Evolutionary conservation across 2,888 invertebrate genomes (phyloP).

Genomic region (Galeruca laticollis): DNA sequence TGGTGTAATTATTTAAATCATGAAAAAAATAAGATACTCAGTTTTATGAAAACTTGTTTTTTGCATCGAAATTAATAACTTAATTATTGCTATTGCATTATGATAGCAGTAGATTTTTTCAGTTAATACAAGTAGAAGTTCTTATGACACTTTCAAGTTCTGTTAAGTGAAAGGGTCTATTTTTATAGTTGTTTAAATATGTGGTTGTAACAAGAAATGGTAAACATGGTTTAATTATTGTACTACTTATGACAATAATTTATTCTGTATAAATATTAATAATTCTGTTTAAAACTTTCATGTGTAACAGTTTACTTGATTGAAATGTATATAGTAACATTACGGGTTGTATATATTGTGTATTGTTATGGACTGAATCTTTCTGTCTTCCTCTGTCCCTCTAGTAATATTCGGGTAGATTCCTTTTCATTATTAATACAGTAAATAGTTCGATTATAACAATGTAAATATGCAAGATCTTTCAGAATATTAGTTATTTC

Average conservation of each 20-base stretch:
- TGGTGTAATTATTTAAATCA: too few species aligned
- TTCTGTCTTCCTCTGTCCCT: slow-evolving; percentile 64
- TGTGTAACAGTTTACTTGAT: slow-evolving; percentile 43
- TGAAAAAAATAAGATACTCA: too few species aligned
- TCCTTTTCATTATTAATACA: slow-evolving; percentile 35
- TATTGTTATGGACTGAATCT: slow-evolving; percentile 62
- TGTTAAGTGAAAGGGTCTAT: slow-evolving; percentile 10
- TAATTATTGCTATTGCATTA: too few species aligned
- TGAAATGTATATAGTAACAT: slow-evolving; percentile 56
- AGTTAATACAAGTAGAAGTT: not conserved
- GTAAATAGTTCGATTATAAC: slow-evolving; percentile 8
- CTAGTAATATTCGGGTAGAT: slow-evolving; percentile 58
- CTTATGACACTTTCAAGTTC: not conserved
- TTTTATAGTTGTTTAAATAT: slow-evolving; percentile 10
- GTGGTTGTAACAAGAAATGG: slow-evolving; percentile 8
- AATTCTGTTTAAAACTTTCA: slow-evolving; percentile 41
- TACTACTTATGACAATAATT: slow-evolving; percentile 32
- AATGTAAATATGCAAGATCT: not conserved
- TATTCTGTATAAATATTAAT: slow-evolving; percentile 41
- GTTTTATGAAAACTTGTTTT: too few species aligned
- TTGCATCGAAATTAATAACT: too few species aligned
- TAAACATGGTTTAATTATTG: slow-evolving; percentile 14
- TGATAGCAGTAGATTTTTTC: too few species aligned
- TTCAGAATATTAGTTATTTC: not conserved
- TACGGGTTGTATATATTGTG: slow-evolving; percentile 64